These are phyloP conservation scores for Aethes cnicana DNA, from an alignment of 2,888 invertebrate genomes.

Conservation along the genomic window DNA sequence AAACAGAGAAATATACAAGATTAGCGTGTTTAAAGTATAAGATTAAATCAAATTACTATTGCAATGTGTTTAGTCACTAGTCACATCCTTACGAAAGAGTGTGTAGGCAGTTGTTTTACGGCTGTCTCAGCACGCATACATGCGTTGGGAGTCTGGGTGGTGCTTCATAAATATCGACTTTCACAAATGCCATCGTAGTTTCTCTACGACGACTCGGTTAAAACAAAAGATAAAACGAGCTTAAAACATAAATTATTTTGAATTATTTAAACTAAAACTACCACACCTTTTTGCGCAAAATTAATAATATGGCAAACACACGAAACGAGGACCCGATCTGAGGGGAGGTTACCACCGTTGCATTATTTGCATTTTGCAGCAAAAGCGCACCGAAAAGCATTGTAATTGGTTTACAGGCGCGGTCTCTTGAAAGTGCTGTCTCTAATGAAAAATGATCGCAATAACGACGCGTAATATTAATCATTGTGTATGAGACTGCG, in stretches of 20 bases:
- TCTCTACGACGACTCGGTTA: no score
- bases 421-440: slow-evolving; percentile 44
- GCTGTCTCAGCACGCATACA: no score
- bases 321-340: slow-evolving; percentile 43
- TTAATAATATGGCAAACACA: slow-evolving; percentile 65
- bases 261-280: no score
- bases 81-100: no score
- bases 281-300: slow-evolving; percentile 62
- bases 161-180: no score
- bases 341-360: slow-evolving; percentile 38
- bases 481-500: slow-evolving; percentile 22
- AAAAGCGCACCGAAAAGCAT: slow-evolving; percentile 53
- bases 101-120: no score
- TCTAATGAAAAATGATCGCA: slow-evolving; percentile 25
- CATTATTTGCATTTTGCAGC: slow-evolving; percentile 71
- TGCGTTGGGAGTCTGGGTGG: no score
- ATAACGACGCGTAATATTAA: slow-evolving; percentile 26
- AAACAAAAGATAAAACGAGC: slow-evolving; percentile 40
- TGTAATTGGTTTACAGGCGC: slow-evolving; percentile 59
- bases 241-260: slow-evolving; percentile 57
- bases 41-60: no score
- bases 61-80: no score
- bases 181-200: slow-evolving; percentile 1
- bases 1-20: no score
- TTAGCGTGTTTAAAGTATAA: no score